These are phyloP conservation scores for Carcinoscorpius rotundicauda DNA, from an alignment of 1,140 invertebrate genomes.

Conservation along the genomic window DNA sequence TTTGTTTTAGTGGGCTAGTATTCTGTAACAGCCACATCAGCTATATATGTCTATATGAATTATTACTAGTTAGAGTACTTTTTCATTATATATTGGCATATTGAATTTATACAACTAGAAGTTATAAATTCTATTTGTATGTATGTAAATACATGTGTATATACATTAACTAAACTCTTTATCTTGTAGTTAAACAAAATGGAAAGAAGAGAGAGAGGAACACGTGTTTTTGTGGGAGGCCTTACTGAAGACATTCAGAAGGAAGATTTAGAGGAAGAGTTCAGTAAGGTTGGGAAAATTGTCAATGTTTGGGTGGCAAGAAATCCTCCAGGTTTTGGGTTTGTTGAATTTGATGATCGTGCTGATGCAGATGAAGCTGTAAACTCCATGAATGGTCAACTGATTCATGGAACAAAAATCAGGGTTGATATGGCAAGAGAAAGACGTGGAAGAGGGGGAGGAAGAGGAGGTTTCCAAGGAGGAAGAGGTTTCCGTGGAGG, in stretches of 20 bases:
- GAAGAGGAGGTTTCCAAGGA: conserved; percentile 14
- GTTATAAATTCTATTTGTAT: too few species aligned
- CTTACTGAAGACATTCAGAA: conserved; percentile 21
- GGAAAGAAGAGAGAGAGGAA: neutral
- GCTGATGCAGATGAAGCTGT: conserved; percentile 46
- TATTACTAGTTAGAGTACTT: too few species aligned
- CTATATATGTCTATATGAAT: too few species aligned
- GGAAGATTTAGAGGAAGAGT: conserved; percentile 36
- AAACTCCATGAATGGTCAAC: conserved; percentile 37
- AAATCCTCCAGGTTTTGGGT: conserved; percentile 46
- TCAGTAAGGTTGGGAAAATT: conserved; percentile 42
- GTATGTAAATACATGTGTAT: too few species aligned
- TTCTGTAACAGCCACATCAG: too few species aligned
- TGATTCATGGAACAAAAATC: conserved; percentile 22
- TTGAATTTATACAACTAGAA: too few species aligned
- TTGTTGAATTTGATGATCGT: conserved; percentile 47
- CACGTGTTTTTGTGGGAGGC: conserved; percentile 27
- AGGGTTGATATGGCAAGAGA: conserved; percentile 25
- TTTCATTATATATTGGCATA: too few species aligned
- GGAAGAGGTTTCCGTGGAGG: neutral
- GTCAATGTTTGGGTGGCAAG: conserved; percentile 47
- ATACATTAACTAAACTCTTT: too few species aligned
- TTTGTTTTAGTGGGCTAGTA: too few species aligned
- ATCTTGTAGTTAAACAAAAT: too few species aligned
- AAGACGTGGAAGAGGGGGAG: conserved; percentile 14